These are phyloP conservation scores for Ormyrus labotus DNA, from an alignment of 2,888 invertebrate genomes.

Conservation along the genomic window DNA sequence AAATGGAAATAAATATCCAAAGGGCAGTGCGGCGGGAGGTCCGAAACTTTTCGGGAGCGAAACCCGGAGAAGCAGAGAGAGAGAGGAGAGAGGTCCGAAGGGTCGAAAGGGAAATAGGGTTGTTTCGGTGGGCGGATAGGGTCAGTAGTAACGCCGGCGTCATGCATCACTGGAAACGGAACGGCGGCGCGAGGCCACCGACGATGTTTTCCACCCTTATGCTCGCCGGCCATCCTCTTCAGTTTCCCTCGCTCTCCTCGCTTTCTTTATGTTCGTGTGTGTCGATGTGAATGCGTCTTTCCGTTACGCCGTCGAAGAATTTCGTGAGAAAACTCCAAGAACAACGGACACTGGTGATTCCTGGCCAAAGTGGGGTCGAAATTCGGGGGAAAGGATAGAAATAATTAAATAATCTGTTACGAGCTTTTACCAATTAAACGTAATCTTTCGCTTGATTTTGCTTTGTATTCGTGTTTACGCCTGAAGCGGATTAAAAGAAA, in stretches of 20 bases:
- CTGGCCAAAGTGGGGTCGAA: background rate
- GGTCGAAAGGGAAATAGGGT: slow-evolving; percentile 61
- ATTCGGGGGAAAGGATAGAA: too few relatives aligned
- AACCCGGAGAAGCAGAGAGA: slow-evolving; percentile 14
- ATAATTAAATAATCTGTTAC: too few relatives aligned
- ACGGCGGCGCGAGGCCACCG: slow-evolving; percentile 38
- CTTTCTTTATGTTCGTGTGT: background rate
- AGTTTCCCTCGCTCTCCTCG: slow-evolving; percentile 2
- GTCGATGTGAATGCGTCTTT: background rate
- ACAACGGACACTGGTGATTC: too few relatives aligned
- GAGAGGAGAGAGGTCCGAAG: slow-evolving; percentile 17
- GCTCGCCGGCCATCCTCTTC: background rate
- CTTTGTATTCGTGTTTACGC: too few relatives aligned
- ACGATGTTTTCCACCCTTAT: slow-evolving; percentile 53
- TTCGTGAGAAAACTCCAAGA: background rate
- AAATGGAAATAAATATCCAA: slow-evolving; percentile 66
- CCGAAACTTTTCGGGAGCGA: slow-evolving; percentile 48
- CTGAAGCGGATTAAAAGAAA: too few relatives aligned
- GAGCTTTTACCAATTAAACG: too few relatives aligned
- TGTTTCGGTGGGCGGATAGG: slow-evolving; percentile 64
- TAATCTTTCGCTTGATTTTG: too few relatives aligned
- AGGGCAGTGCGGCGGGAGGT: slow-evolving; percentile 51
- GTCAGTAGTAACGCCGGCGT: slow-evolving; percentile 63
- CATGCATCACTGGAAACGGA: slow-evolving; percentile 65
- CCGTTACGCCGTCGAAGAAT: background rate